Conservation (phyloP, 2,888 invertebrate species). For the Dasysyrphus albostriatus region DNA sequence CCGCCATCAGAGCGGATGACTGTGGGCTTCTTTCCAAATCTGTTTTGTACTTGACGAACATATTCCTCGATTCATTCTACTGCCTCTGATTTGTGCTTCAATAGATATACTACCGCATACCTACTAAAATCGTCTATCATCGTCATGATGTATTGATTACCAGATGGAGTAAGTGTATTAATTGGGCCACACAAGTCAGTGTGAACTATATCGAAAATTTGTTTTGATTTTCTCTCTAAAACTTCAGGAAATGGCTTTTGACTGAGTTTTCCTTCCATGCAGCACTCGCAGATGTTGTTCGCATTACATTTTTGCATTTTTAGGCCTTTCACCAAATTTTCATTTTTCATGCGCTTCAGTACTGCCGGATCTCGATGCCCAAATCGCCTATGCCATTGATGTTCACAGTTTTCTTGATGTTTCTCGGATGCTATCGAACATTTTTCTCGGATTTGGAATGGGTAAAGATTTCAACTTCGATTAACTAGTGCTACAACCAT, state of each 20-base stretch:
- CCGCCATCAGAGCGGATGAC: too few relatives aligned
- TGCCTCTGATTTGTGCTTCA: too few relatives aligned
- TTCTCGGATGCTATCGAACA: slow-evolving; percentile 1
- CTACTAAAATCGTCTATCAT: slow-evolving; percentile 17
- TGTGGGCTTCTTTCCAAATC: slow-evolving; percentile 27
- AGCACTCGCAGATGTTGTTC: slow-evolving; percentile 6
- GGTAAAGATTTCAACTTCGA: too few relatives aligned
- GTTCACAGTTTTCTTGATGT: slow-evolving; percentile 18
- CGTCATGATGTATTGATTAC: too few relatives aligned
- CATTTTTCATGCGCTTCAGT: neutral
- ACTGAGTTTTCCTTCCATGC: slow-evolving; percentile 19
- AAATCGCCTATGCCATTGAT: slow-evolving; percentile 33
- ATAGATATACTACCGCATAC: slow-evolving; percentile 17
- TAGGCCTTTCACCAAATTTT: slow-evolving; percentile 9
- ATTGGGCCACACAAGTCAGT: too few relatives aligned
- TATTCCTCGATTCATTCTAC: too few relatives aligned
- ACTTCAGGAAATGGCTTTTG: too few relatives aligned
- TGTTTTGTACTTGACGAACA: slow-evolving; percentile 29
- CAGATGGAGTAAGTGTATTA: too few relatives aligned
- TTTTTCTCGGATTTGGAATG: slow-evolving; percentile 1
- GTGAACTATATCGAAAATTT: too few relatives aligned
- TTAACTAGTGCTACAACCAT: too few relatives aligned
- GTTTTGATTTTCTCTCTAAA: too few relatives aligned
- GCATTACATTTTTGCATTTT: neutral
- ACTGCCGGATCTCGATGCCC: too few relatives aligned